Base-by-base conservation (phyloP, 2,797 vertebrate species). In the Danio tinwini region DNA sequence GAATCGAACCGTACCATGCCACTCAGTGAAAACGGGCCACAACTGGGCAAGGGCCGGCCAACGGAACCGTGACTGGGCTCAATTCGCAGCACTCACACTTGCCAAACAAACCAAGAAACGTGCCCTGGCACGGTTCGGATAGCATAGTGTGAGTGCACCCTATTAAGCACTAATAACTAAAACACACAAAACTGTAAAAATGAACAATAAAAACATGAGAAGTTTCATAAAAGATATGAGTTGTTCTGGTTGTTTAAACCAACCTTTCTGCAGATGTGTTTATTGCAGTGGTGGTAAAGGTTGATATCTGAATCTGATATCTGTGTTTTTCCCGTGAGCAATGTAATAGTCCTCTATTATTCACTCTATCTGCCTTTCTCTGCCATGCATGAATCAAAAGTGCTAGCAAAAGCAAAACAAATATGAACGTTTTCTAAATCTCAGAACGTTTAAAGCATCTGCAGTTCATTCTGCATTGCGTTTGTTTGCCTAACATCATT, bases 301-400 rank as follows among this genome's bases (percentile, higher is more conserved):
- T 45, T 37, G 49, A 78, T 73, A 67, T 45, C 39, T 67, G 3
- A 64, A 56, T 56, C 29, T 29, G 29, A 29, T 29, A 29, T 29
- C 29, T 29, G 47, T 40, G 58, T 61, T 69, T 42, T 64, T 37
- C 58, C 50, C 40, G 52, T 45, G 3, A 62, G 37, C 55, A 74
- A 68, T 14, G 53, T 59, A 17, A 69, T 65, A 52, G 65, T 72
- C 45, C 17, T 77, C 74, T 52, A 63, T 50, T 53, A 64, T 42
- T 42, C 17, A 10, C 21, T 50, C n/a, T 29, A 6, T 40, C 8
- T 40, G 39, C 14, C 12, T 56, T 13, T 76, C 11, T 71, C 56
- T 50, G n/a, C 14, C 49, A 12, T 39, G 40, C 47, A n/a, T 10
- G 21, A 29, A 76, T n/a, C 17, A 1, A 21, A 65, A 44, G n/a